Conservation (phyloP, 2,113 vertebrate species). For the Tympanuchus pallidicinctus region DNA sequence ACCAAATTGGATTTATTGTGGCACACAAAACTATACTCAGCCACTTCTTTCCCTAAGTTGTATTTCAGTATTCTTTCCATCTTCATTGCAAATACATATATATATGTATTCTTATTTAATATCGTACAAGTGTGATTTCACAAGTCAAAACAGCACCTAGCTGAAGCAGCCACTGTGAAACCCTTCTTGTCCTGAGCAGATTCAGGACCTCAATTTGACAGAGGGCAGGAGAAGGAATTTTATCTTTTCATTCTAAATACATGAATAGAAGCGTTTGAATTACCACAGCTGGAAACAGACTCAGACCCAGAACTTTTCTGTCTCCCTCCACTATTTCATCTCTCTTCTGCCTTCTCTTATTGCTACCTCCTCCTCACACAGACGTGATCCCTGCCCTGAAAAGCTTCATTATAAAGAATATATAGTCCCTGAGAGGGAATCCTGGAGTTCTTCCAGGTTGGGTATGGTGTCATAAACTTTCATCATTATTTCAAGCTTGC, state of each 20-base stretch:
- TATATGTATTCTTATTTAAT: neutral
- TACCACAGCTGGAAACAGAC: neutral
- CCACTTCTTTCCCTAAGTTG: neutral
- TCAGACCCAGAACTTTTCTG: neutral
- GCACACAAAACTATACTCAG: neutral
- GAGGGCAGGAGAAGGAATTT: neutral
- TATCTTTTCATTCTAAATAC: neutral
- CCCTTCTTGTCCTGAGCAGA: neutral
- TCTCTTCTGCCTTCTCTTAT: neutral
- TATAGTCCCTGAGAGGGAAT: neutral
- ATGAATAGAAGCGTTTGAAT: neutral
- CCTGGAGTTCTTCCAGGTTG: conserved; percentile 1
- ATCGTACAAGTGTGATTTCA: neutral
- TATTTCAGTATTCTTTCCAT: neutral
- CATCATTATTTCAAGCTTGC: neutral
- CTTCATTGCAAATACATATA: neutral
- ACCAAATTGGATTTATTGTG: conserved; percentile 32
- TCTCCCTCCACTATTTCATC: neutral
- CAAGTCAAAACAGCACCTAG: neutral
- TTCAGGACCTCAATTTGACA: neutral
- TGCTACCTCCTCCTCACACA: neutral
- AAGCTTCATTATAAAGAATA: neutral
- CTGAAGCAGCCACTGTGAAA: neutral
- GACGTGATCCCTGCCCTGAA: neutral
- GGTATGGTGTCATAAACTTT: neutral